These are phyloP conservation scores for Lampris megalopsis DNA, from an alignment of 2,113 vertebrate species.

Conservation along the genomic window DNA sequence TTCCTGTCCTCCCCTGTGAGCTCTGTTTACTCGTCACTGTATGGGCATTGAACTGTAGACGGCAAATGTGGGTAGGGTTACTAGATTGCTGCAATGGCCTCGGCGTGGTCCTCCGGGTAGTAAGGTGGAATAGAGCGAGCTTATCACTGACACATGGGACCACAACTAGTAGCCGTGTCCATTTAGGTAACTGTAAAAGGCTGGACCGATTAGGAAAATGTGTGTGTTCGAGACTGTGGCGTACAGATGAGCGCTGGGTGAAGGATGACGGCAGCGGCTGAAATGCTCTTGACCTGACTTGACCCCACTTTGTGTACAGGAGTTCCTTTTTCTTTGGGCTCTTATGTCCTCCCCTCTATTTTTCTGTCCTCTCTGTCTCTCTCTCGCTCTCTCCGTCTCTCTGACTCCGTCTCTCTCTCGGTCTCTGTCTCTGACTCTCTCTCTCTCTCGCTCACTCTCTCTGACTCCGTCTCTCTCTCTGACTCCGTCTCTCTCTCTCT, in stretches of 20 bases:
- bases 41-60: not conserved
- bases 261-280: conserved; percentile 14
- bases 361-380: conserved; percentile 1
- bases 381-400: not conserved
- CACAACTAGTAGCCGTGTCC: conserved; percentile 45
- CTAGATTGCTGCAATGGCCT: conserved; percentile 42
- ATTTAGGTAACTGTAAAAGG: conserved; percentile 34
- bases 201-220: conserved; percentile 38
- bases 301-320: conserved; percentile 19
- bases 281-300: conserved; percentile 46
- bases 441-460: not conserved
- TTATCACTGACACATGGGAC: conserved; percentile 42
- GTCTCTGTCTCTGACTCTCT: not conserved
- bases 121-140: conserved; percentile 52
- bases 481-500: not conserved
- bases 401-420: not conserved
- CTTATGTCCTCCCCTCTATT: not conserved
- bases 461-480: not conserved
- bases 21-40: not conserved
- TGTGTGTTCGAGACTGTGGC: not conserved
- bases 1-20: conserved; percentile 10
- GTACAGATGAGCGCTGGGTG: no score
- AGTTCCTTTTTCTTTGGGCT: no score
- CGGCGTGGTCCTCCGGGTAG: conserved; percentile 35
- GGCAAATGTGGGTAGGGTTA: conserved; percentile 5